Base-by-base conservation (phyloP, 2,797 vertebrate genomes). In the Gymnothorax javanicus region DNA sequence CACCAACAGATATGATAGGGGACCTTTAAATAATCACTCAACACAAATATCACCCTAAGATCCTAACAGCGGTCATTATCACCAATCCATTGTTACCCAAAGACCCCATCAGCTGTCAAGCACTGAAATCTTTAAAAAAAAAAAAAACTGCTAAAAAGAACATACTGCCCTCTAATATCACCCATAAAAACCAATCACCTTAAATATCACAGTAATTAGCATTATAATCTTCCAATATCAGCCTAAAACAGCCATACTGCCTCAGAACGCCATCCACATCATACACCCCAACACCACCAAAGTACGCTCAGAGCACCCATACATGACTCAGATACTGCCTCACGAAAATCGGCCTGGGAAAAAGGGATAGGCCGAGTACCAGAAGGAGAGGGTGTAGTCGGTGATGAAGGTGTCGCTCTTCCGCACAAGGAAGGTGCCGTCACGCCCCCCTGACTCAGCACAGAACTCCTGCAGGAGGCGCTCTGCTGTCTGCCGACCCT, bases 381-480 rank as follows among this genome's bases (percentile, higher is more conserved):
- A 99, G 95, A 99, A 99, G 0, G 98, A 99, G 79, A 99, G 95
- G 8, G 97, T 98, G 94, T 92, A 98, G 92, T 97, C 97, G 0
- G 95, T 94, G 84, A 93, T 92, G 58, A 89, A 97, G n/a, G 94
- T 96, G 90, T 97, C 96, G 2, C 98, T 99, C 90, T 97, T 96
- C 84, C 98, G 95, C 90, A 98, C 98, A 90, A 99, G 83, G 93
- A 99, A 99, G 0, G 97, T 99, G 5, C 98, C 98, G 0, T 99
- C 98, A 85, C 93, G 94, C 86, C 96, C 97, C 5, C 97, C 96
- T 0, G 94, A 96, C 93, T 99, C 98, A 0, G 95, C 93, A 7
- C 98, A 99, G 92, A 96, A 98, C 5, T 99, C 97, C 17, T 97
- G 95, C 73, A 99, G 96, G 81, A 98, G 95, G 58, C 93, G 95